phyloP scores from a whole-genome alignment of 2,888 invertebrate genomes.

The Beris chalybata region DNA sequence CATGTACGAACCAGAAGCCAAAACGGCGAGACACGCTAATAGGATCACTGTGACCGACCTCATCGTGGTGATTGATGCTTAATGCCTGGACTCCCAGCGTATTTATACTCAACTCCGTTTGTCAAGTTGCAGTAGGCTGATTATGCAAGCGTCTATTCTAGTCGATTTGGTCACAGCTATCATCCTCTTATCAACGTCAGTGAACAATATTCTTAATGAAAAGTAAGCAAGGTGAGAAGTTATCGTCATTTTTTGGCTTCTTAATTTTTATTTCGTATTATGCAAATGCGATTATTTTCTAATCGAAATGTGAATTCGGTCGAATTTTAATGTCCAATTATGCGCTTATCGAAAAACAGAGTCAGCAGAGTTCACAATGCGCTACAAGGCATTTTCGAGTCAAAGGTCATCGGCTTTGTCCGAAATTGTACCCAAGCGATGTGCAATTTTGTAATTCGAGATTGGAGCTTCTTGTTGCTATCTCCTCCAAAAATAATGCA shows the following conservation, averaged over 20 bases:
- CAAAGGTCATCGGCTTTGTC: no score
- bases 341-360: no score
- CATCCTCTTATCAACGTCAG: neutral
- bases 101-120: slow-evolving; percentile 17
- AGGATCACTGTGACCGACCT: slow-evolving; percentile 48
- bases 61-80: slow-evolving; percentile 49
- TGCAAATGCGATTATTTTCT: no score
- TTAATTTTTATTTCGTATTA: no score
- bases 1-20: slow-evolving; percentile 40
- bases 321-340: no score
- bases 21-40: slow-evolving; percentile 45
- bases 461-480: no score
- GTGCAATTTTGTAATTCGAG: no score
- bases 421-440: no score
- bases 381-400: no score
- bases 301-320: no score
- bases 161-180: neutral
- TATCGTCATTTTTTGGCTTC: neutral
- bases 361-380: no score
- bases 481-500: no score
- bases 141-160: slow-evolving; percentile 4
- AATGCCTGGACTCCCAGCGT: neutral
- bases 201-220: neutral
- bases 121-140: neutral
- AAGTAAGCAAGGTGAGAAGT: neutral